A percentile compares a stretch with the other conserved stretches of the same genome.
phyloP scores from a whole-genome alignment of 1,140 invertebrate species.

The Drosophila arizonae region DNA sequence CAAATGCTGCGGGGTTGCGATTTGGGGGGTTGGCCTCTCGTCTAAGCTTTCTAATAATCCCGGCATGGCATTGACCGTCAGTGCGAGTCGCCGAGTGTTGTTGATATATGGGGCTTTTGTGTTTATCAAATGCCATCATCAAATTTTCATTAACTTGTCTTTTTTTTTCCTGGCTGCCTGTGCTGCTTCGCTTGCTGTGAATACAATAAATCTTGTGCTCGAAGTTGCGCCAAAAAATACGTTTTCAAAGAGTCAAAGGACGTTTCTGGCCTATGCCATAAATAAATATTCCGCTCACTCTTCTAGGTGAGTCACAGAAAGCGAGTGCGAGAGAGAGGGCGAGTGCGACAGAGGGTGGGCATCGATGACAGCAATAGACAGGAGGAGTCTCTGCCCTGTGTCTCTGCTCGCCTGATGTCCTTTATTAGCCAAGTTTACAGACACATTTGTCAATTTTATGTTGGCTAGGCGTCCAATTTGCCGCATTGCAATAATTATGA shows the following conservation, averaged over 20 bases:
- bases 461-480: conserved; percentile 68
- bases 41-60: conserved; percentile 72
- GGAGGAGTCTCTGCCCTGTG: not conserved
- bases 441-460: conserved; percentile 82
- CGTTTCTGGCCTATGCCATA: conserved; percentile 18
- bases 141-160: conserved; percentile 78
- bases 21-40: not conserved
- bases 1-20: conserved; percentile 41
- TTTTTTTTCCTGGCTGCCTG: not conserved
- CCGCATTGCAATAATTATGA: conserved; percentile 81
- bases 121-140: conserved; percentile 77
- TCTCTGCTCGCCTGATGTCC: conserved; percentile 8
- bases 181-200: not conserved
- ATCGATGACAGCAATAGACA: conserved; percentile 24
- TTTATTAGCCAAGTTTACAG: conserved; percentile 82
- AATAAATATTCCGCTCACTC: conserved; percentile 17
- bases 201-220: conserved; percentile 62
- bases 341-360: not conserved
- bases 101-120: conserved; percentile 67
- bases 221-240: conserved; percentile 37
- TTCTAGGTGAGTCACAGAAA: not conserved
- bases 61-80: conserved; percentile 54
- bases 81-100: conserved; percentile 21
- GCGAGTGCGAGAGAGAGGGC: not conserved
- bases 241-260: conserved; percentile 21